Conservation (phyloP, 1,140 invertebrate species). For the Megalopta genalis region DNA sequence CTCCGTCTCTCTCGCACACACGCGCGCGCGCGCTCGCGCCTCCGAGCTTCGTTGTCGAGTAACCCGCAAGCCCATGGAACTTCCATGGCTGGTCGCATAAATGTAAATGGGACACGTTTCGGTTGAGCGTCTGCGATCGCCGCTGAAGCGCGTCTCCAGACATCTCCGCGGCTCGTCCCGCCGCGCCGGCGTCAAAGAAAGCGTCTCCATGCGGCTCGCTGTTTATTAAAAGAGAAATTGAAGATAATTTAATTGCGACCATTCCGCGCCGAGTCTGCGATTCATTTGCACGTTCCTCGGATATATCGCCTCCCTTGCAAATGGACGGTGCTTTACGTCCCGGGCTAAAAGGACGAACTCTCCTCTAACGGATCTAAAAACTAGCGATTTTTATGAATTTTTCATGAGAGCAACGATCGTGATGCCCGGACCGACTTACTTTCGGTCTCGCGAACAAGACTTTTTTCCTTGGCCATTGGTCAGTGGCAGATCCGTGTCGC, state of each 20-base stretch:
- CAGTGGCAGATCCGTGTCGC: too few species aligned
- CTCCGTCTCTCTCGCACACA: background rate
- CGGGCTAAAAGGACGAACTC: background rate
- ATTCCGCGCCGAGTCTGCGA: background rate
- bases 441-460: too few species aligned
- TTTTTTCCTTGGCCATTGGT: too few species aligned
- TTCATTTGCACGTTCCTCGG: background rate
- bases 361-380: background rate
- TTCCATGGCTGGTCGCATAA: constrained; percentile 32
- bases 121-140: constrained; percentile 21
- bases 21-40: background rate
- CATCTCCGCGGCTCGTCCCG: background rate
- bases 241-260: constrained; percentile 35
- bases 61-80: background rate
- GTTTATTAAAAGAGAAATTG: constrained; percentile 28
- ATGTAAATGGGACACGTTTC: constrained; percentile 38
- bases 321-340: background rate
- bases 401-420: too few species aligned
- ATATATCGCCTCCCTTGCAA: background rate
- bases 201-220: background rate
- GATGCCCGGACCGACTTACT: too few species aligned
- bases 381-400: too few species aligned
- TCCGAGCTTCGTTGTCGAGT: background rate
- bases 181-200: constrained; percentile 22
- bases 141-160: background rate